Evolutionary conservation across 2,797 vertebrate genomes (phyloP), one percentile per base, ranked within the genome.

Genomic region (Mus minutoides): DNA sequence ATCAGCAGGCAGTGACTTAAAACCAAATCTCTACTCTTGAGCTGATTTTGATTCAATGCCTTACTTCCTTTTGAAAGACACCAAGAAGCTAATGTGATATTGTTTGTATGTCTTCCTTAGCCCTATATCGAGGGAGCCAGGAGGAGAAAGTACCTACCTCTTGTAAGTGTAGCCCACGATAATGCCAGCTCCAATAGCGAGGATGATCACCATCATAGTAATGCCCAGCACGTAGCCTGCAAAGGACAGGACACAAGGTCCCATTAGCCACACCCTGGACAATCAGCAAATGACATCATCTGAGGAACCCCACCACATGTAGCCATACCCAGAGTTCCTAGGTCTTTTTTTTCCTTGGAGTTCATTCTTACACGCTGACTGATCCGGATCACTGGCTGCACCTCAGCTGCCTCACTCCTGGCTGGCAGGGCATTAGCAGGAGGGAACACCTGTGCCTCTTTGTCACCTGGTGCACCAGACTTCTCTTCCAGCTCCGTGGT

Each of bases 311-410:
- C 6, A 96, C 86, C 40, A 91, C 87, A 90, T 67, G 64, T 2
- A n/a, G 19, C 37, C 98, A 34, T 96, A 99, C 99, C 99, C 78
- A 99, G 79, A 10, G 98, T 98, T 88, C 99, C 99, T 0, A 99
- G 98, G 98, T 99, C 99, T 97, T 99, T 99, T 96, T 99, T 99
- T 96, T 99, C 98, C 86, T 99, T 99, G 76, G 99, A 98, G 78
- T 98, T 98, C 83, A 98, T 99, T 94, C 98, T 99, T 40, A 99
- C 99, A 60, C 99, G 98, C 98, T 99, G 99, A 94, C 99, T 99
- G 98, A 99, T 99, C 13, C 99, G 99, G 91, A 99, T 98, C 89
- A 99, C 98, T 0, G 99, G 99, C 98, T 99, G 99, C 94, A 99
- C 99, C 0, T 98, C 99, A 0, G 98, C 99, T 0, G 98, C 98